A percentile compares a stretch with the other conserved stretches of the same genome.
Evolutionary conservation across 2,113 vertebrate genomes (phyloP).

Genomic region (Protobothrops flavoviridis): DNA sequence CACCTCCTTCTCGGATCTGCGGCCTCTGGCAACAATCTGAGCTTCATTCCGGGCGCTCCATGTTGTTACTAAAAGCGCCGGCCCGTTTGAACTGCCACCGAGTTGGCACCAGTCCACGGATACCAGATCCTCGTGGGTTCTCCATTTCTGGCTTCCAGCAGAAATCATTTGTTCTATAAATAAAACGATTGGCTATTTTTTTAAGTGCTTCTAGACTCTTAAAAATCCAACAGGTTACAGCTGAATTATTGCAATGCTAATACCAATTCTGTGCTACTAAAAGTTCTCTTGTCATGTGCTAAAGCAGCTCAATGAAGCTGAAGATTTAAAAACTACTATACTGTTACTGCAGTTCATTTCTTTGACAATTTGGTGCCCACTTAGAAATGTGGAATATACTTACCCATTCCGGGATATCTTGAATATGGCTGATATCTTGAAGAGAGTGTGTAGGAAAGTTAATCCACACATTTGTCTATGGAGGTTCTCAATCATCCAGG

Average conservation of each 20-base stretch:
- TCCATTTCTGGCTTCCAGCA: not conserved
- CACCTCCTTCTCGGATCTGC: slow-evolving; percentile 65
- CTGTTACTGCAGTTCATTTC: not conserved
- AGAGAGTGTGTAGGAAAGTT: not conserved
- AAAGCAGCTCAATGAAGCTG: not conserved
- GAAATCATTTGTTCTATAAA: not conserved
- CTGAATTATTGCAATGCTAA: no score
- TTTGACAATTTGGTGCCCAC: not conserved
- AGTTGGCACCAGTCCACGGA: slow-evolving; percentile 37
- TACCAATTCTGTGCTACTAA: not conserved
- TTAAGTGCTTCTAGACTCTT: not conserved
- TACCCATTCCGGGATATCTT: not conserved
- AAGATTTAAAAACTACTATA: not conserved
- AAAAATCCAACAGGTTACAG: not conserved
- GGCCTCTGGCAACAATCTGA: slow-evolving; percentile 63
- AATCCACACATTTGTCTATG: not conserved
- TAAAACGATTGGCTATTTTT: not conserved
- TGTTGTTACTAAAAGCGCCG: slow-evolving; percentile 60
- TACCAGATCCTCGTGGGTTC: not conserved
- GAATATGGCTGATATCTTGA: not conserved
- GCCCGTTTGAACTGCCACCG: slow-evolving; percentile 40
- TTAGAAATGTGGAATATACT: not conserved
- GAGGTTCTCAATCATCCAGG: not conserved
- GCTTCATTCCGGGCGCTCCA: slow-evolving; percentile 27
- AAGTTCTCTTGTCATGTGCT: not conserved